Evolutionary conservation across 2,797 vertebrate genomes (phyloP), one percentile per base, ranked within the genome.

Genomic region (Thripadectes ignobilis): DNA sequence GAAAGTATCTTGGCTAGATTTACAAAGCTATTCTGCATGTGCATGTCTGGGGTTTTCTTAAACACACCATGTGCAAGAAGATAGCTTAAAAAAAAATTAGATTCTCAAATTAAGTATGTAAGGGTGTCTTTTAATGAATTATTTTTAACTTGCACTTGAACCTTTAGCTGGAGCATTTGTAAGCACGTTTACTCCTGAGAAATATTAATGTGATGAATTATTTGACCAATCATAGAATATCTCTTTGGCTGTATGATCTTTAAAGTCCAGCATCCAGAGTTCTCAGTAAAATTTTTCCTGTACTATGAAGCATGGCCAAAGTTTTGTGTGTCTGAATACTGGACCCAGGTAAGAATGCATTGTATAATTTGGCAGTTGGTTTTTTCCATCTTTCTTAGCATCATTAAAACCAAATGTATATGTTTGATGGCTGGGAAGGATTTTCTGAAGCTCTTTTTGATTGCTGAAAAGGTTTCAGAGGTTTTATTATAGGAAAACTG

Each of bases 231-330:
- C 26, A 34, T 22, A 81, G 41, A 69, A 3, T 78, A 45, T 81
- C 22, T 85, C 29, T 89, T 78, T 89, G 91, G 45, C 67, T 88
- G 32, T 62, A 41, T 69, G 81, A 83, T 63, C 51, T 85, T 76
- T 79, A 78, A 93, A 95, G 36, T 26, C 32, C 30, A 93, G 22
- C 63, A 41, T n/a, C 34, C 29, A 80, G 38, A 72, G 95, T 92
- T 85, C 51, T 92, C 34, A 78, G 51, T 92, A 95, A 96, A 91
- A 96, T 69, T 85, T 79, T 94, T 87, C 58, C 54, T 89, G 9
- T 87, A 43, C 58, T 79, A 4, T 88, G 89, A 95, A 93, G 52
- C 41, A 79, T 84, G 72, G 72, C 34, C 65, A 66, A 66, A 88
- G 59, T 91, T 94, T 88, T 93, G 4, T 45, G 4, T 88, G 23